Base-by-base conservation (phyloP, 2,113 vertebrate species). In the Oophaga pumilio region DNA sequence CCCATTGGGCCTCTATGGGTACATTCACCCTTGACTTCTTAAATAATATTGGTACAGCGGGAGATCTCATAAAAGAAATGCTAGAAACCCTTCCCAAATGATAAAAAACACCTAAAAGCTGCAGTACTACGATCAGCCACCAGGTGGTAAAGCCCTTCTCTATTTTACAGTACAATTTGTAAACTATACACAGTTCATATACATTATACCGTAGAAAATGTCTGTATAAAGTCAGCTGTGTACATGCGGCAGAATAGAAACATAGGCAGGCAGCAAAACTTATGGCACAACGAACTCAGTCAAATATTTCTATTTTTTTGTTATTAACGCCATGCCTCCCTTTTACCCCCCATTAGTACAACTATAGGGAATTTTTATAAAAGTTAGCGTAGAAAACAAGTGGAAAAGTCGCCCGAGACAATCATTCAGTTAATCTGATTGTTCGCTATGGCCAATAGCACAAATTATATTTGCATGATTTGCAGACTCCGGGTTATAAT, bases 61-160 rank as follows among this genome's bases (percentile, higher is more conserved):
- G 6, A 22, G 22, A 20, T 62, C 20, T 62, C 8, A 13, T 56
- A 56, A 64, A n/a, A 68, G 2, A 43, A 43, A 18, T 43, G 0
- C 22, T 74, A 74, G 43, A 2, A 74, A 33, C 20, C 10, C 18
- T 74, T 74, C 14, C 33, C 8, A 74, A 74, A 74, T 22, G 0
- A 74, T 74, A 12, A 49, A 20, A 69, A 33, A 20, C 1, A 43
- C 33, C 33, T 15, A 73, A 74, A 74, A 74, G 71, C 18, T 74
- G 71, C 71, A 74, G 76, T 77, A 77, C 20, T n/a, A 56, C 5
- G 0, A 53, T n/a, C 10, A 20, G n/a, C 76, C 52, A 79, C 18
- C 13, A 18, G 7, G 77, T 10, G 53, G 76, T 78, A 6, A 79
- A 80, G 77, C 77, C 77, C 77, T 80, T 80, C 17, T 80, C 24